These are phyloP conservation scores for Umimayanthus kanabou DNA, from an alignment of 92 coral and sea anemone genomes.

Conservation along the genomic window DNA sequence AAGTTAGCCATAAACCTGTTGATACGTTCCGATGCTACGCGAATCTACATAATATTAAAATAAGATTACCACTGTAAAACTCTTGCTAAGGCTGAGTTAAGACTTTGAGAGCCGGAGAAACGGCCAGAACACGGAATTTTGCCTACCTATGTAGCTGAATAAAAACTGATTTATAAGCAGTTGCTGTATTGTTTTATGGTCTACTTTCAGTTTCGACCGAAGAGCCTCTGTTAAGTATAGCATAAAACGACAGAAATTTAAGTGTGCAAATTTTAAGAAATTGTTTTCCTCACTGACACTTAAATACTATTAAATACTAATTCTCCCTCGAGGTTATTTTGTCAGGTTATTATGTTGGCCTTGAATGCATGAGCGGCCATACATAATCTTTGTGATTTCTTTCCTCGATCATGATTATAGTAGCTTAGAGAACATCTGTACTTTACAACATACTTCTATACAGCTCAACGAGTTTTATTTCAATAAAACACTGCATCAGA, in stretches of 20 bases:
- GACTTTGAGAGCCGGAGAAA: background rate
- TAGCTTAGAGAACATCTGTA: background rate
- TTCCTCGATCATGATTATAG: background rate
- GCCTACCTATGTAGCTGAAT: background rate
- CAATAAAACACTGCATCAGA: too few relatives aligned
- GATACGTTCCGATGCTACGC: background rate
- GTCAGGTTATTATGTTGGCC: background rate
- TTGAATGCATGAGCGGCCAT: background rate
- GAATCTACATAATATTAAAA: background rate
- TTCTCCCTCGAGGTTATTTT: too few relatives aligned
- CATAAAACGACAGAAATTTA: background rate
- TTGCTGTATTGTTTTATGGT: background rate
- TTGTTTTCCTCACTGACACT: background rate
- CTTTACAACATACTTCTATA: background rate
- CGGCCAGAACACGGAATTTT: background rate
- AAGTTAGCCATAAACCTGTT: background rate
- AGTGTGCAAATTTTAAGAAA: background rate
- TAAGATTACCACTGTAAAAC: background rate
- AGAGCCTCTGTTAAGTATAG: background rate
- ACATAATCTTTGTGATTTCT: background rate
- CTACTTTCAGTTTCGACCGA: background rate
- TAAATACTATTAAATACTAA: too few relatives aligned
- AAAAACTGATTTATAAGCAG: background rate
- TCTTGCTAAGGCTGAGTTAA: background rate
- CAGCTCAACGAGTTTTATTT: too few relatives aligned